Evolutionary conservation across 2,113 vertebrate species (phyloP).

Genomic region (Mus spicilegus): DNA sequence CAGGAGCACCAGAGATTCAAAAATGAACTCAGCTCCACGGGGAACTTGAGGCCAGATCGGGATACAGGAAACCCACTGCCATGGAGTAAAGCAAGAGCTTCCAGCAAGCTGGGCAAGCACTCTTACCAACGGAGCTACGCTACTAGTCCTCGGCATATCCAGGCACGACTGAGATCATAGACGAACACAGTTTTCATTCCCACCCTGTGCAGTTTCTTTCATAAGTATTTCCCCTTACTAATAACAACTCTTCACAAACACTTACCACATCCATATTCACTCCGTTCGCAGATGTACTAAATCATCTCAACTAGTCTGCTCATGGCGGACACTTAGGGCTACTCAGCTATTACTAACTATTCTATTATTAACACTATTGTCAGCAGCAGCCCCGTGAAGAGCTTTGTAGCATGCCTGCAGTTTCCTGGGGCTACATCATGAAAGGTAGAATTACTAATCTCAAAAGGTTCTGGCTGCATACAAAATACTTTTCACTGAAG

Average conservation of each 20-base stretch:
- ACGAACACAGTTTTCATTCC: not conserved
- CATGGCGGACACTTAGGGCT: not conserved
- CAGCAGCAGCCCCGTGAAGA: constrained; percentile 12
- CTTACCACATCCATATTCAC: not conserved
- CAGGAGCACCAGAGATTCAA: not conserved
- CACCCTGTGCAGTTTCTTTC: constrained; percentile 25
- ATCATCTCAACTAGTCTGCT: constrained; percentile 29
- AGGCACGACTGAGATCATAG: not conserved
- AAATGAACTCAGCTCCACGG: not conserved
- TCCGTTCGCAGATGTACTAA: not conserved
- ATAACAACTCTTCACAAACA: constrained; percentile 39
- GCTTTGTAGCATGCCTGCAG: constrained; percentile 6
- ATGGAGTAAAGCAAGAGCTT: not conserved
- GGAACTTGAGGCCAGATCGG: not conserved
- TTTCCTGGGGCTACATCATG: not conserved
- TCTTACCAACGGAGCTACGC: too few species aligned
- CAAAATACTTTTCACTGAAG: constrained; percentile 43
- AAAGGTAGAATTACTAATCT: constrained; percentile 36
- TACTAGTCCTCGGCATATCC: not conserved
- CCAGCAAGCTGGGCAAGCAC: not conserved
- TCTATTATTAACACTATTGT: not conserved
- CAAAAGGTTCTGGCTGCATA: not conserved
- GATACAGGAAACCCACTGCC: not conserved
- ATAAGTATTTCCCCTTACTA: constrained; percentile 4
- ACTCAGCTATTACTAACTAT: not conserved